These are phyloP conservation scores for Epizoanthus illoricatus DNA, from an alignment of 92 coral and sea anemone genomes.

Conservation along the genomic window DNA sequence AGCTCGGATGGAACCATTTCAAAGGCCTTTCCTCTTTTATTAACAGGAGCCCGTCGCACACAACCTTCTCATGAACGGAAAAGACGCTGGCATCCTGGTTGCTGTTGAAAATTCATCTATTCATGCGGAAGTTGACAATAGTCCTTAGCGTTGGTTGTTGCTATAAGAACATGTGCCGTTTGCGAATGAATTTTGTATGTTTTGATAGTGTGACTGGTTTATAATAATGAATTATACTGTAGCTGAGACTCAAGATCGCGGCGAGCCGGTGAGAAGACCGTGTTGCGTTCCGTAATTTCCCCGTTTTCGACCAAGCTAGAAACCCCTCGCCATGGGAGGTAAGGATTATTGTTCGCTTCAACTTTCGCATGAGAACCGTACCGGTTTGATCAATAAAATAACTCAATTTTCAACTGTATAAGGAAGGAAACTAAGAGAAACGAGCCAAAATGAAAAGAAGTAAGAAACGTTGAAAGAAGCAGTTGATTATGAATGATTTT, in stretches of 20 bases:
- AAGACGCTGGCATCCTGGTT: conserved; percentile 27
- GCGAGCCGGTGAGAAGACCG: conserved; percentile 38
- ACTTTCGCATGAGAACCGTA: conserved; percentile 31
- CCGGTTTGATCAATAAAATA: conserved; percentile 19
- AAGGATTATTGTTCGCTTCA: conserved; percentile 40
- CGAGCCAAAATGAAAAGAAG: conserved; percentile 1
- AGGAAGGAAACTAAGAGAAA: conserved; percentile 3
- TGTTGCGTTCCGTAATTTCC: conserved; percentile 40
- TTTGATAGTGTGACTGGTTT: conserved; percentile 42
- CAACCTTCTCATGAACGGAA: conserved; percentile 35
- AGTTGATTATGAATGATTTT: not conserved
- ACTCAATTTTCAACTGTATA: not conserved
- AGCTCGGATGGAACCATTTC: conserved; percentile 60
- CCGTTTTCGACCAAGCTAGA: conserved; percentile 45
- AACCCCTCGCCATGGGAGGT: conserved; percentile 50
- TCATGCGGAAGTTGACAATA: conserved; percentile 17
- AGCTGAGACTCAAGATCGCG: conserved; percentile 48
- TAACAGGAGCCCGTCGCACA: conserved; percentile 26
- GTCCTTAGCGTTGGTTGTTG: conserved; percentile 47
- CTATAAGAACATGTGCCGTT: conserved; percentile 65
- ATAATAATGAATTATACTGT: conserved; percentile 25
- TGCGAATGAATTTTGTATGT: conserved; percentile 61
- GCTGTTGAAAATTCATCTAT: conserved; percentile 33
- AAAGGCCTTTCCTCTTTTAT: conserved; percentile 55
- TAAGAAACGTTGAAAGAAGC: not conserved